Conservation (phyloP, 2,888 invertebrate genomes). For the Rhimphoctona megacephalus region DNA sequence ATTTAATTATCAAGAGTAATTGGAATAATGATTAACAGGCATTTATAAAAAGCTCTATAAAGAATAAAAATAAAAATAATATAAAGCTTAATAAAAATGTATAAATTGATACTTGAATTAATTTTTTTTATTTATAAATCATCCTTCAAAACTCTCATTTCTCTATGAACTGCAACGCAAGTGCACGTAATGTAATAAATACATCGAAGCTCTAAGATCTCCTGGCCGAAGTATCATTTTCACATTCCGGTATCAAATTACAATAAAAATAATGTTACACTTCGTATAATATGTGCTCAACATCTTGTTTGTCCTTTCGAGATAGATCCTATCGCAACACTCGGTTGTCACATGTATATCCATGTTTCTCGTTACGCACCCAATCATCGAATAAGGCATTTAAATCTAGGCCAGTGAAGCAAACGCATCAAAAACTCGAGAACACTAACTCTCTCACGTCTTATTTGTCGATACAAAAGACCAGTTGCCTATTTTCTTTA, state of each 20-base stretch:
- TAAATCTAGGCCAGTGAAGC: conserved; percentile 57
- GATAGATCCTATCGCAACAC: conserved; percentile 25
- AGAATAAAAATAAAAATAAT: neutral
- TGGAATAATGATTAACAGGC: neutral
- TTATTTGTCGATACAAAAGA: conserved; percentile 46
- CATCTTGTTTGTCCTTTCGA: conserved; percentile 31
- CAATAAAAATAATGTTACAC: conserved; percentile 16
- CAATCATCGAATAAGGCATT: conserved; percentile 54
- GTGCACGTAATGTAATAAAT: neutral
- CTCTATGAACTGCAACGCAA: neutral
- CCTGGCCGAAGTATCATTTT: neutral
- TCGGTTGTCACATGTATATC: conserved; percentile 25
- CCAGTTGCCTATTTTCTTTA: conserved; percentile 17
- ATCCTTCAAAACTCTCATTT: neutral
- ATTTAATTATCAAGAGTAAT: neutral
- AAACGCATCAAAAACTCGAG: conserved; percentile 9
- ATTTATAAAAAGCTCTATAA: neutral
- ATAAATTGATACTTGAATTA: neutral
- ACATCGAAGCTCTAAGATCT: neutral
- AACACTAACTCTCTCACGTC: conserved; percentile 38
- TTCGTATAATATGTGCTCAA: neutral
- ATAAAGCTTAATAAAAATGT: too few relatives aligned
- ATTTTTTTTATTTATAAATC: neutral
- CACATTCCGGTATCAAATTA: conserved; percentile 19
- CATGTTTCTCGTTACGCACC: conserved; percentile 39